These are phyloP conservation scores for Samia ricini DNA, from an alignment of 1,140 invertebrate genomes.

Conservation along the genomic window DNA sequence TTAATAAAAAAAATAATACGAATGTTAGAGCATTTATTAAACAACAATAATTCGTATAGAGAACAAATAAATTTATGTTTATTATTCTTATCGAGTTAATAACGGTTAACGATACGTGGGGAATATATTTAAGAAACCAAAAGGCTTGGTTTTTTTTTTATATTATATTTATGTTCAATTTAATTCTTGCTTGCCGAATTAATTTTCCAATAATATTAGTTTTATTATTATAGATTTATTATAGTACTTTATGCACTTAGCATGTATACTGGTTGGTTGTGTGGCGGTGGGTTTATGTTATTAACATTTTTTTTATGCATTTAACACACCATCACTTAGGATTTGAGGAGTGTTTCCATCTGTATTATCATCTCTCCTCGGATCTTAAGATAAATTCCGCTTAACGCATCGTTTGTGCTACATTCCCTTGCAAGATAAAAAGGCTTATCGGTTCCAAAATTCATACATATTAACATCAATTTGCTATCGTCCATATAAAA, in stretches of 20 bases:
- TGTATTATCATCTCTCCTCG: slow-evolving; percentile 21
- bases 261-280: slow-evolving; percentile 57
- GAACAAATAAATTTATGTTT: too few species aligned
- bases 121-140: background rate
- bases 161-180: background rate
- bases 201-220: background rate
- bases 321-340: slow-evolving; percentile 38
- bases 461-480: background rate
- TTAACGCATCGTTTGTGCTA: slow-evolving; percentile 34
- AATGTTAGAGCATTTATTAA: too few species aligned
- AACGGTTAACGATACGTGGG: too few species aligned
- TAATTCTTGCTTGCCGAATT: slow-evolving; percentile 1
- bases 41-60: too few species aligned
- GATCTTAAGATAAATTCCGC: slow-evolving; percentile 27
- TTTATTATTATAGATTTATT: slow-evolving; percentile 1
- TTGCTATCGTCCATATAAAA: background rate
- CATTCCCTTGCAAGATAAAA: slow-evolving; percentile 19
- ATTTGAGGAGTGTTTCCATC: slow-evolving; percentile 27
- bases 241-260: slow-evolving; percentile 39
- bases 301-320: slow-evolving; percentile 50
- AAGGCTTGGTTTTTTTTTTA: background rate
- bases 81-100: too few species aligned
- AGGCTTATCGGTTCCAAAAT: slow-evolving; percentile 10
- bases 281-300: slow-evolving; percentile 72
- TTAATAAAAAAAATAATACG: too few species aligned